These are phyloP conservation scores for Megalops cyprinoides DNA, from an alignment of 2,797 vertebrate species.

Conservation along the genomic window DNA sequence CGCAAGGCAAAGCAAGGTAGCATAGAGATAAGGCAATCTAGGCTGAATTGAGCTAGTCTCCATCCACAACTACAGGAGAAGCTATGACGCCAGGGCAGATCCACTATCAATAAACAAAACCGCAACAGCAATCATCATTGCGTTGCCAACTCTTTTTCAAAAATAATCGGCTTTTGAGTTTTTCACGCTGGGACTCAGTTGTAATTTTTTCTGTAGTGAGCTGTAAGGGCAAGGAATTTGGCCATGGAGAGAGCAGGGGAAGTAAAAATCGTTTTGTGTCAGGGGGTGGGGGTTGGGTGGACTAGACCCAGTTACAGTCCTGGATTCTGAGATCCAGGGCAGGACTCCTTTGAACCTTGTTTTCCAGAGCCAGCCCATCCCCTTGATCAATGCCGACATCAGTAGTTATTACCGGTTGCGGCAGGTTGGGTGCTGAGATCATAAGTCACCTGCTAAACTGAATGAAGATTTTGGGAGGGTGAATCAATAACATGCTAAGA, in stretches of 20 bases:
- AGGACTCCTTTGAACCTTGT: conserved; percentile 43
- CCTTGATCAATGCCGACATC: too few relatives aligned
- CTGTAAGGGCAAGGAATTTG: conserved; percentile 49
- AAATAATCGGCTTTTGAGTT: too few relatives aligned
- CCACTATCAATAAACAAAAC: conserved; percentile 31
- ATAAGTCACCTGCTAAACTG: conserved; percentile 33
- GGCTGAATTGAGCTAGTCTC: conserved; percentile 51
- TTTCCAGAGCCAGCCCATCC: conserved; percentile 74
- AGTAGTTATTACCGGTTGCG: not conserved
- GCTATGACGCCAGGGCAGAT: conserved; percentile 46
- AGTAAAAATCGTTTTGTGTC: conserved; percentile 6
- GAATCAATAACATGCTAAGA: conserved; percentile 17
- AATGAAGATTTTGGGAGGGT: conserved; percentile 35
- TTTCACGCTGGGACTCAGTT: too few relatives aligned
- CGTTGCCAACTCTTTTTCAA: too few relatives aligned
- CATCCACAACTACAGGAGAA: conserved; percentile 33
- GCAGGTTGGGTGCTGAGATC: conserved; percentile 40
- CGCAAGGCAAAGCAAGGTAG: conserved; percentile 59
- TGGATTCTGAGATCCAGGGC: too few relatives aligned
- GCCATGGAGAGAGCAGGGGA: conserved; percentile 43
- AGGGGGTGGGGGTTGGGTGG: too few relatives aligned
- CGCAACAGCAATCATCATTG: not conserved
- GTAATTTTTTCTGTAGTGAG: not conserved
- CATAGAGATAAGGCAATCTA: conserved; percentile 60
- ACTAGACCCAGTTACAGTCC: too few relatives aligned